phyloP scores from a whole-genome alignment of 2,888 invertebrate species.

The Dicyrtoma fusca region DNA sequence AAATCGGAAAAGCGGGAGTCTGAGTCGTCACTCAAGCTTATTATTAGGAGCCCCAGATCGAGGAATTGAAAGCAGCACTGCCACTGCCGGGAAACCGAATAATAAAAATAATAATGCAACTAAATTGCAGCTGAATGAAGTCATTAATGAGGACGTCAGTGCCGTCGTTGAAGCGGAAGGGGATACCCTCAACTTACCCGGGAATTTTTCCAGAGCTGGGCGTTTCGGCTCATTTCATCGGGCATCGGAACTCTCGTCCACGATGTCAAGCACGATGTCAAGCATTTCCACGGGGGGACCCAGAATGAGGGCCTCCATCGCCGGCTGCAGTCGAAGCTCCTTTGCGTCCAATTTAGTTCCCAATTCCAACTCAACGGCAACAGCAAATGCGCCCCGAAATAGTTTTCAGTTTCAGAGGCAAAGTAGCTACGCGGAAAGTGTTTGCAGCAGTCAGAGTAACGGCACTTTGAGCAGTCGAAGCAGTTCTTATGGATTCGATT shows the following conservation, averaged over 20 bases:
- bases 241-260: neutral
- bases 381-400: neutral
- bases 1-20: too few relatives aligned
- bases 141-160: too few relatives aligned
- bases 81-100: too few relatives aligned
- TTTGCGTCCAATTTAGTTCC: neutral
- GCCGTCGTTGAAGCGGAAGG: neutral
- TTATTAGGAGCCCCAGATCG: too few relatives aligned
- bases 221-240: slow-evolving; percentile 31
- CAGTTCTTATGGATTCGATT: slow-evolving; percentile 35
- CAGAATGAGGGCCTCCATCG: slow-evolving; percentile 28
- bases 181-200: neutral
- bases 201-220: neutral
- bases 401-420: neutral
- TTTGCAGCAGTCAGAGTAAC: neutral
- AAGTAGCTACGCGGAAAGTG: slow-evolving; percentile 25
- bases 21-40: too few relatives aligned
- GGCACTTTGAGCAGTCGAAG: neutral
- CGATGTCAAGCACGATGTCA: neutral
- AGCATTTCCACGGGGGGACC: slow-evolving; percentile 6
- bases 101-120: too few relatives aligned
- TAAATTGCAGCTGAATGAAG: too few relatives aligned
- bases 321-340: slow-evolving; percentile 20
- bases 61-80: too few relatives aligned
- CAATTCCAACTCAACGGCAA: neutral